Base-by-base conservation (phyloP, 1,140 invertebrate genomes). In the Reticulitermes speratus region DNA sequence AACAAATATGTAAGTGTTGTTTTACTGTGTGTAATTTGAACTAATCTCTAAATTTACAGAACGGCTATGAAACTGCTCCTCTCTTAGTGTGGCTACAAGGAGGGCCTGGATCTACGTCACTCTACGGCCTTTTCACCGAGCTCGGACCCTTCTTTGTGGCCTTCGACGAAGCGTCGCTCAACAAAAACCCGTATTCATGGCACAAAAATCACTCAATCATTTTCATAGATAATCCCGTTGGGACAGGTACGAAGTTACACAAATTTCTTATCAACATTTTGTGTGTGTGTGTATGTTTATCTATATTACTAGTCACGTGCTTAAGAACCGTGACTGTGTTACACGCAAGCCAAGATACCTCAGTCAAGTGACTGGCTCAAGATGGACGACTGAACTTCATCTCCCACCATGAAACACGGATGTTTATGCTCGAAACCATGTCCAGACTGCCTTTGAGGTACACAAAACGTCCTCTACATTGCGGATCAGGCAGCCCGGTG, bases 61-160 rank as follows among this genome's bases (percentile, higher is more conserved):
- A 30, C 11, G 83, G 83, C 16, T 86, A 88, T 32, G 89, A 90
- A 65, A 90, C 89, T 44, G 93, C 93, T 8, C 96, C 96, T 19
- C 92, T 96, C 11, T 87, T 96, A 8, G 88, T 96, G 30, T 96
- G 96, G 96, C 91, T 96, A 21, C 95, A 96, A 91, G 96, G 96
- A 75, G 94, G 96, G 0, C 96, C 95, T 3, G 96, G 96, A 5
- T 93, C 93, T 0, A 91, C 93, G 0, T 96, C 95, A 0, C 88
- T 96, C 14, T 95, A 95, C 88, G 95, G 95, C 0, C 90, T 96
- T 6, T 96, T 97, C 90, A 91, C 92, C 3, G 95, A 96, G 91
- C 93, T 95, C 88, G 96, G 95, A 48, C 93, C 93, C 14, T 90
- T 92, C 65, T 25, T 48, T 44, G 88, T 93, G 21, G 93, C 87